Conservation (phyloP, 2,113 vertebrate species). For the Geococcyx californianus region DNA sequence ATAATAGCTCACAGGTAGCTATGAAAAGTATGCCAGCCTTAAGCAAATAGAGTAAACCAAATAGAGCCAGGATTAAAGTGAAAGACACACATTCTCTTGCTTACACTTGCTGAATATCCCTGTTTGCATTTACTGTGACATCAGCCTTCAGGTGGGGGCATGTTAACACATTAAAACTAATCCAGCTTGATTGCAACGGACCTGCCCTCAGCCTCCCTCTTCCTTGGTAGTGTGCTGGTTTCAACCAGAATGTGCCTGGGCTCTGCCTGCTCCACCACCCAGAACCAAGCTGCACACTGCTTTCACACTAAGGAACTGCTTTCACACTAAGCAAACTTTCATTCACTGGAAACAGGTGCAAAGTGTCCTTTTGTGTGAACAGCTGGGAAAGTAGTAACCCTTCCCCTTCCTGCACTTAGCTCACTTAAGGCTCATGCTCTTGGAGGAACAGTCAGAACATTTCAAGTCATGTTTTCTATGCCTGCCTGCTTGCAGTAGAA, state of each 20-base stretch:
- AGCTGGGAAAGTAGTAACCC: slow-evolving; percentile 24
- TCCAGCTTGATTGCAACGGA: neutral
- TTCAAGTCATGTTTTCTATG: neutral
- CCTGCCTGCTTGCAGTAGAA: neutral
- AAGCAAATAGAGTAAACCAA: neutral
- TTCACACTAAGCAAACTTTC: slow-evolving; percentile 51
- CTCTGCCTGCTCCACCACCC: neutral
- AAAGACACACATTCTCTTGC: slow-evolving; percentile 12
- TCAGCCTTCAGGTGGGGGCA: slow-evolving; percentile 10
- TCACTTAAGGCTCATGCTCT: rapidly evolving
- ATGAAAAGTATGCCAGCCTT: neutral
- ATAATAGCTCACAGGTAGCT: neutral
- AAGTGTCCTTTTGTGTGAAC: slow-evolving; percentile 39
- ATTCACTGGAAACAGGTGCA: slow-evolving; percentile 42
- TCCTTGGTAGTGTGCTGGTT: rapidly evolving
- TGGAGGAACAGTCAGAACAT: neutral
- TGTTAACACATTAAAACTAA: slow-evolving; percentile 22
- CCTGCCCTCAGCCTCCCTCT: neutral
- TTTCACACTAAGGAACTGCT: slow-evolving; percentile 32
- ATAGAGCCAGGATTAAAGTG: neutral
- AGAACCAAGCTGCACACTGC: neutral
- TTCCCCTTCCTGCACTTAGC: neutral
- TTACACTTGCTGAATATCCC: neutral
- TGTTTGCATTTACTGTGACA: slow-evolving; percentile 51
- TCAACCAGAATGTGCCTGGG: neutral